These are phyloP conservation scores for Sigmodon hispidus DNA, from an alignment of 2,113 vertebrate species.

Conservation along the genomic window DNA sequence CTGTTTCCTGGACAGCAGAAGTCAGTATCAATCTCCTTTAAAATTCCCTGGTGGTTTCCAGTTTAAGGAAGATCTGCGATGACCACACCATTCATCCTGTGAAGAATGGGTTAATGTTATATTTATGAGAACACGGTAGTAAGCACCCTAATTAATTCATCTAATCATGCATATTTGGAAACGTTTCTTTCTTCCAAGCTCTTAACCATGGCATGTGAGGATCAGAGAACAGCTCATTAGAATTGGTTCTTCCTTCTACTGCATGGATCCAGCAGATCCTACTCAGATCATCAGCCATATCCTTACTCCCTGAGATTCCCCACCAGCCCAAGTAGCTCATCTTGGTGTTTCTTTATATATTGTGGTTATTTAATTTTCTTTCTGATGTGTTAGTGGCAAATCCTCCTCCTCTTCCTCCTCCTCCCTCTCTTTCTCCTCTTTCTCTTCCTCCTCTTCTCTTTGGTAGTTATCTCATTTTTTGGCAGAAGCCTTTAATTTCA, in stretches of 20 bases:
- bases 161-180: conserved; percentile 44
- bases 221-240: background rate
- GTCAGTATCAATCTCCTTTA: conserved; percentile 28
- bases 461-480: background rate
- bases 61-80: conserved; percentile 64
- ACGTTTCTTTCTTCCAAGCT: background rate
- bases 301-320: background rate
- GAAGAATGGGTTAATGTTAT: background rate
- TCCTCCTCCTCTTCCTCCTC: background rate
- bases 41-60: conserved; percentile 35
- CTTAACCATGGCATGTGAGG: background rate
- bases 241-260: background rate
- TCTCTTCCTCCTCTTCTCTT: no score
- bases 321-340: background rate
- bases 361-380: background rate
- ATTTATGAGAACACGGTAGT: conserved; percentile 50
- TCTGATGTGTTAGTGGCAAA: background rate
- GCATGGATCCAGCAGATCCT: background rate
- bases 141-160: conserved; percentile 53
- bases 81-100: conserved; percentile 47
- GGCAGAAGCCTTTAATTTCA: background rate
- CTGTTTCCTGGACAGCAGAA: background rate
- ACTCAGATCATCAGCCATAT: background rate
- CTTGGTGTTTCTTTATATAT: background rate
- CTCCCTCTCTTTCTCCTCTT: background rate